A percentile compares a stretch with the other conserved stretches of the same genome.
Evolutionary conservation across 2,888 invertebrate genomes (phyloP).

Genomic region (Laspeyria flexula): DNA sequence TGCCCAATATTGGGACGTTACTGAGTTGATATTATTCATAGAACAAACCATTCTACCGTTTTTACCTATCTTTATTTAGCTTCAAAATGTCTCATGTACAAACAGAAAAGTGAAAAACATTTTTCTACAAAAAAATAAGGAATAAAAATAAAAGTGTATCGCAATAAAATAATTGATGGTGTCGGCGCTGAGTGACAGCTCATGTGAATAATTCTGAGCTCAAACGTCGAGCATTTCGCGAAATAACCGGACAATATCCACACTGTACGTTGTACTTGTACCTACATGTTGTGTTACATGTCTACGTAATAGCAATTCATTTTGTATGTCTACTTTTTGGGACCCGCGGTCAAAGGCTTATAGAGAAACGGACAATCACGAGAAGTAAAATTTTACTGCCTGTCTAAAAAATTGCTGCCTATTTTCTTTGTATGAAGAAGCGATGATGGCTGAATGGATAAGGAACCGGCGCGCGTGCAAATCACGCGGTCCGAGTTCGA

Average conservation of each 20-base stretch:
- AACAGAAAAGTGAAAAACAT: not conserved
- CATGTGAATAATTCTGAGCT: constrained; percentile 28
- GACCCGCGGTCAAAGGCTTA: constrained; percentile 9
- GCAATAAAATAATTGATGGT: constrained; percentile 32
- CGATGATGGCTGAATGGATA: no score
- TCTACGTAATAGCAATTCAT: constrained; percentile 43
- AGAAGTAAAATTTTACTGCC: no score
- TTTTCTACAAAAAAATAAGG: not conserved
- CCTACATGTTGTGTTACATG: constrained; percentile 18
- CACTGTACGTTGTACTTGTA: constrained; percentile 14
- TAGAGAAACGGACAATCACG: not conserved
- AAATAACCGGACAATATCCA: constrained; percentile 27
- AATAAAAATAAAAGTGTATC: not conserved
- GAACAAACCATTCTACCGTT: no score
- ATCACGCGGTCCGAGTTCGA: no score
- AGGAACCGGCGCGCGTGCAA: no score
- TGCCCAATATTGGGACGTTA: no score
- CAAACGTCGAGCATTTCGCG: constrained; percentile 10
- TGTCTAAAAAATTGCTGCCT: no score
- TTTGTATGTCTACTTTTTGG: constrained; percentile 40
- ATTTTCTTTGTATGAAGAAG: no score
- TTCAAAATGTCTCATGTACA: not conserved
- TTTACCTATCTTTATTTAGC: no score
- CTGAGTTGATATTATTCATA: no score
- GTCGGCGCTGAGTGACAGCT: constrained; percentile 2